Evolutionary conservation across 2,797 vertebrate species (phyloP).

Genomic region (Sciaenops ocellatus): DNA sequence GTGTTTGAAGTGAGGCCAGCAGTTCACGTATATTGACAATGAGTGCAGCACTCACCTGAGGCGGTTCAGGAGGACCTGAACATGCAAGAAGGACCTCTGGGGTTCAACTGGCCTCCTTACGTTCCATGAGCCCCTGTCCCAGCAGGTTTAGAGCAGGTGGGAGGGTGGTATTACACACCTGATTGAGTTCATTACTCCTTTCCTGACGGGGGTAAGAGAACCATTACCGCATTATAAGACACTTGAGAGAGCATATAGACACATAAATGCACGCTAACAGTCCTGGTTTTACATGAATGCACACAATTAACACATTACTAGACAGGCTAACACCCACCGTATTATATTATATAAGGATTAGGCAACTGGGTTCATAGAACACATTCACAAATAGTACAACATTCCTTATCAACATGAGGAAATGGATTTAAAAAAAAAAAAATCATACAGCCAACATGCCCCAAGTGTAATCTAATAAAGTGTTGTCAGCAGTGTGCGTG

Average conservation of each 20-base stretch:
- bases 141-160: constrained; percentile 77
- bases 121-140: constrained; percentile 59
- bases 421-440: neutral
- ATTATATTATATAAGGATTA: neutral
- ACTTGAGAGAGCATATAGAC: constrained; percentile 44
- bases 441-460: neutral
- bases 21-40: constrained; percentile 3
- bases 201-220: constrained; percentile 50
- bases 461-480: constrained; percentile 13
- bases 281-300: constrained; percentile 38
- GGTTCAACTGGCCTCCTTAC: constrained; percentile 54
- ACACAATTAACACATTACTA: constrained; percentile 42
- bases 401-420: constrained; percentile 8
- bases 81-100: constrained; percentile 51
- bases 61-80: constrained; percentile 57
- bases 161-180: constrained; percentile 64
- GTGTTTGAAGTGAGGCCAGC: constrained; percentile 57
- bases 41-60: constrained; percentile 49
- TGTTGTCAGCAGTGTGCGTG: constrained; percentile 30
- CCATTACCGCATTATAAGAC: constrained; percentile 59
- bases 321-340: constrained; percentile 26
- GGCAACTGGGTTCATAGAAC: neutral
- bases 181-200: constrained; percentile 68
- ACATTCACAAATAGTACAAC: neutral
- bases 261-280: constrained; percentile 8